phyloP scores from a whole-genome alignment of 2,888 invertebrate genomes.

The Meandrusa payeni region DNA sequence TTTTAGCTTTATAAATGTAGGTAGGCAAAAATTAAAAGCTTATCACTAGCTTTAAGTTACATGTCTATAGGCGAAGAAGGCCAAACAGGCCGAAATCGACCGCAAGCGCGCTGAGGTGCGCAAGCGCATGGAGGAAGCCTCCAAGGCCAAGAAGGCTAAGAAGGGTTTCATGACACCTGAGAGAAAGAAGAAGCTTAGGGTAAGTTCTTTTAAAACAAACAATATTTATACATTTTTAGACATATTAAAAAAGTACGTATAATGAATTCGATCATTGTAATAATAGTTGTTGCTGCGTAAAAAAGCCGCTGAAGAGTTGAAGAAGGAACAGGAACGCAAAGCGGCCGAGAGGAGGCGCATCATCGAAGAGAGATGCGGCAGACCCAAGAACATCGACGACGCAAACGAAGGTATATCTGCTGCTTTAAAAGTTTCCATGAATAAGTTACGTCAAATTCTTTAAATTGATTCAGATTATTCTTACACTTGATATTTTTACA shows the following conservation, averaged over 20 bases:
- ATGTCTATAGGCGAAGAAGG: slow-evolving; percentile 93
- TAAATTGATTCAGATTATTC: not conserved
- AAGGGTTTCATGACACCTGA: slow-evolving; percentile 99
- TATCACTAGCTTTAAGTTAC: slow-evolving; percentile 44
- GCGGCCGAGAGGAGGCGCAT: slow-evolving; percentile 98
- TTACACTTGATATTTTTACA: not conserved
- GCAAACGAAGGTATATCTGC: slow-evolving; percentile 92
- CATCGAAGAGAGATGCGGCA: slow-evolving; percentile 97
- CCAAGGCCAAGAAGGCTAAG: slow-evolving; percentile 99
- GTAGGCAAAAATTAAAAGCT: slow-evolving; percentile 25
- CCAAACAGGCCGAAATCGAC: slow-evolving; percentile 98
- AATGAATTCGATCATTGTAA: slow-evolving; percentile 7
- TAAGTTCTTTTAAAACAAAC: slow-evolving; percentile 82
- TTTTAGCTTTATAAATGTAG: not conserved
- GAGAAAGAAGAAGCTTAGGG: slow-evolving; percentile 99
- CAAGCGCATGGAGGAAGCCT: slow-evolving; percentile 99
- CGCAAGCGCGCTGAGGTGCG: slow-evolving; percentile 99
- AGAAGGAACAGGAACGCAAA: slow-evolving; percentile 99
- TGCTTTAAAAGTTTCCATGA: not conserved
- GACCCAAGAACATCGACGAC: slow-evolving; percentile 93
- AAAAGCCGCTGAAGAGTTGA: slow-evolving; percentile 99
- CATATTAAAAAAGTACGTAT: too few species aligned
- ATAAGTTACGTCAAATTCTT: not conserved
- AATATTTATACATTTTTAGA: too few species aligned
- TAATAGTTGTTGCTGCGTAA: slow-evolving; percentile 97